phyloP scores from a whole-genome alignment of 2,888 invertebrate genomes.

The Aleiodes testaceus region DNA sequence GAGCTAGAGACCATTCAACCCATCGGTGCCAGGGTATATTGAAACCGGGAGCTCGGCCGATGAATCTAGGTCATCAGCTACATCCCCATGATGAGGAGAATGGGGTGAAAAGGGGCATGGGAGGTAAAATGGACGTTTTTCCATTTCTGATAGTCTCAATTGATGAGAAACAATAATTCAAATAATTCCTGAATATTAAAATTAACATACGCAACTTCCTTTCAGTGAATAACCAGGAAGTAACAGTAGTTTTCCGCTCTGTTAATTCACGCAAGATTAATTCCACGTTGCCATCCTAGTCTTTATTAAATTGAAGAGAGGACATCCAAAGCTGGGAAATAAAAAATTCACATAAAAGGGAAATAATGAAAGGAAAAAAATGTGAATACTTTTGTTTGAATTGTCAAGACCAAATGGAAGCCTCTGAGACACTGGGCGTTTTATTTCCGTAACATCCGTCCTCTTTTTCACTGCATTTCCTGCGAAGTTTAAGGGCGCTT shows the following conservation, averaged over 20 bases:
- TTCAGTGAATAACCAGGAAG: slow-evolving; percentile 37
- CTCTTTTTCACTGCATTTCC: slow-evolving; percentile 16
- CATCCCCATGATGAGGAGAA: no score
- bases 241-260: slow-evolving; percentile 38
- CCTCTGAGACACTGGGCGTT: neutral
- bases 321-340: slow-evolving; percentile 1
- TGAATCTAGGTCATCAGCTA: no score
- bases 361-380: no score
- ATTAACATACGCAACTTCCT: no score
- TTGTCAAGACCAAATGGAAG: no score
- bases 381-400: no score
- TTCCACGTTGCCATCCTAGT: neutral
- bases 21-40: slow-evolving; percentile 47
- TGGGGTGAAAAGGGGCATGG: no score
- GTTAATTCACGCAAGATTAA: slow-evolving; percentile 17
- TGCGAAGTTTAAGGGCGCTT: neutral
- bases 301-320: slow-evolving; percentile 1
- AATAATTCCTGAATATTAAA: no score
- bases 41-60: slow-evolving; percentile 17
- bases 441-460: slow-evolving; percentile 9
- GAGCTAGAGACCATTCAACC: slow-evolving; percentile 53
- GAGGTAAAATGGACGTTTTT: no score
- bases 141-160: neutral
- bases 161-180: no score
- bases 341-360: neutral